phyloP scores from a whole-genome alignment of 2,888 invertebrate genomes.

The Spodoptera littoralis region DNA sequence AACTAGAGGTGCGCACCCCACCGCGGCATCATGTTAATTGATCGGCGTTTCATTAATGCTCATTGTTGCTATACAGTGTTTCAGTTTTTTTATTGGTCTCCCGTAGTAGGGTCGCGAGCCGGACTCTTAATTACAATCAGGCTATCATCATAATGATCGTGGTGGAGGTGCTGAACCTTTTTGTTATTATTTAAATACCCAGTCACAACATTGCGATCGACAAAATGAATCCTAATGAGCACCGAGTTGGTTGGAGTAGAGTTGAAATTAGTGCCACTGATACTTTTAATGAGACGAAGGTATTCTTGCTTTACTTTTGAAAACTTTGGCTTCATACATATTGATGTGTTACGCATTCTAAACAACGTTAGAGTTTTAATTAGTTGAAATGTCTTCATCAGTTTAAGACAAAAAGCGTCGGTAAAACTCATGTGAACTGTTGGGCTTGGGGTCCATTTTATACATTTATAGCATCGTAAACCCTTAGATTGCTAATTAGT shows the following conservation, averaged over 20 bases:
- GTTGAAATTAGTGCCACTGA: constrained; percentile 40
- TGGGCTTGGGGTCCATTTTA: constrained; percentile 71
- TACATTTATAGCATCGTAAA: constrained; percentile 83
- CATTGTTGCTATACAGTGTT: constrained; percentile 71
- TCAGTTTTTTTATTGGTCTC: constrained; percentile 65
- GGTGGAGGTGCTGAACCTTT: constrained; percentile 57
- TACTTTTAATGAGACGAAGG: constrained; percentile 19
- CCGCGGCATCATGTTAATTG: constrained; percentile 79
- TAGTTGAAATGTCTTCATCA: constrained; percentile 79
- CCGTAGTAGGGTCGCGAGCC: constrained; percentile 51
- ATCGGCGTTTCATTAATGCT: constrained; percentile 79
- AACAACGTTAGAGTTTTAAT: constrained; percentile 72
- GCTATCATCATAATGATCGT: constrained; percentile 55
- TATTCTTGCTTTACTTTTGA: constrained; percentile 43
- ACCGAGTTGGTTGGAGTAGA: constrained; percentile 31
- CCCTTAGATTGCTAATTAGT: constrained; percentile 84
- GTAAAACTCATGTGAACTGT: constrained; percentile 70
- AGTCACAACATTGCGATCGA: constrained; percentile 21
- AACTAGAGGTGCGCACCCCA: constrained; percentile 75
- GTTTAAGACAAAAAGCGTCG: constrained; percentile 74
- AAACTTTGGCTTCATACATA: constrained; percentile 64
- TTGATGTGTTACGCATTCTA: constrained; percentile 70
- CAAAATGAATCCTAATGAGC: constrained; percentile 37
- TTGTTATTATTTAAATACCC: constrained; percentile 58
- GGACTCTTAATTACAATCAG: constrained; percentile 60